Base-by-base conservation (phyloP, 2,113 vertebrate species). In the Peucedramus taeniatus region DNA sequence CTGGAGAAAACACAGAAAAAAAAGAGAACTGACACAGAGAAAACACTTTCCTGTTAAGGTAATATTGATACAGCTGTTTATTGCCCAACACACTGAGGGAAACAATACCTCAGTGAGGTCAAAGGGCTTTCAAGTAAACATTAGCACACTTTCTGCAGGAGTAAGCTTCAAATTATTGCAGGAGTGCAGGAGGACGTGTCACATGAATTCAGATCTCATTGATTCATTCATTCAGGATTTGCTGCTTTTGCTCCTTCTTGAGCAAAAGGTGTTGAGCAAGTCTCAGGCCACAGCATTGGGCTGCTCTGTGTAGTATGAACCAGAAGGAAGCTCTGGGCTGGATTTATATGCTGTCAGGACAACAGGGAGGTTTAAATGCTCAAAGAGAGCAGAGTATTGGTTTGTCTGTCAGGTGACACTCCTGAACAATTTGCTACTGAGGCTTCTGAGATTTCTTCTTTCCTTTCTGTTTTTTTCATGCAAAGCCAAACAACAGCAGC, bases 51-150 rank as follows among this genome's bases (percentile, higher is more conserved):
- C 57, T 84, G 39, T 82, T 89, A 76, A 87, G 66, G 51, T 68
- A 94, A 96, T 94, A 92, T 90, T 93, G 83, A 76, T 75, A 54
- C 75, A 91, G 69, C 83, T 97, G 79, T 93, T 95, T 92, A 81
- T 92, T 93, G 31, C 24, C 17, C 35, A 51, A 15, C 68, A 63
- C 84, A 19, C 87, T 70, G 84, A 70, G 56, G 44, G 24, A 87
- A 92, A 72, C 22, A 94, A 65, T 56, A 68, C 79, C 44, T 91
- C 15, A 1, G 0, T 9, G 42, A 79, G 57, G 59, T 78, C 66
- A 94, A 83, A 87, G 56, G 27, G 28, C 16, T 70, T 93, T 89
- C 51, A 93, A 82, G 74, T 37, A 75, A 87, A 87, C 31, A 83
- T 64, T 82, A 53, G 47, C 24, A 61, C 35, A 51, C 17, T 64